Evolutionary conservation across 2,888 invertebrate genomes (phyloP).

Genomic region (Smittia sp.): DNA sequence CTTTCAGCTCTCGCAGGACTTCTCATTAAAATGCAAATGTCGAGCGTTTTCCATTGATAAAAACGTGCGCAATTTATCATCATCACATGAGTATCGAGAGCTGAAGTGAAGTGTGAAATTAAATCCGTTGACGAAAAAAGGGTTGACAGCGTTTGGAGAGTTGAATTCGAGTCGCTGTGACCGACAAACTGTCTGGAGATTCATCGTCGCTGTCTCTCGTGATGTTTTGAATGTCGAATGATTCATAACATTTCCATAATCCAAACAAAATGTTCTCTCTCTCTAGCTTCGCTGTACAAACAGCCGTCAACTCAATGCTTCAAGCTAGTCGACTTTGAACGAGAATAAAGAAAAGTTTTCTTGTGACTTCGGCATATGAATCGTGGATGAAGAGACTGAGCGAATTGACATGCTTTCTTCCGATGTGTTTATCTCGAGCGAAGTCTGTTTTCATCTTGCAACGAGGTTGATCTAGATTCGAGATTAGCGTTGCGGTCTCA

Average conservation of each 20-base stretch:
- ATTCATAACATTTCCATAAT: conserved; percentile 22
- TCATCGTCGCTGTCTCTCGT: not conserved
- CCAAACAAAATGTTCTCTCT: not conserved
- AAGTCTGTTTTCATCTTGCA: not conserved
- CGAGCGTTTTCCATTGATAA: not conserved
- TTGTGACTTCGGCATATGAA: too few relatives aligned
- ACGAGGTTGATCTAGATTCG: conserved; percentile 3
- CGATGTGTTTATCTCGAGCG: conserved; percentile 2
- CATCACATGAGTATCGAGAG: not conserved
- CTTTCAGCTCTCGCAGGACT: not conserved
- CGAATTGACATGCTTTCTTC: not conserved
- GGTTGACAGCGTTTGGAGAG: not conserved
- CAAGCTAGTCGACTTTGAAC: not conserved
- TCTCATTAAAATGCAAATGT: conserved; percentile 13
- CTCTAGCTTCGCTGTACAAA: not conserved
- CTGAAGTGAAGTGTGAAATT: conserved; percentile 29
- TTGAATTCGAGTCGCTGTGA: not conserved
- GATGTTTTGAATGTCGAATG: conserved; percentile 12
- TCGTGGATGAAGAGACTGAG: not conserved
- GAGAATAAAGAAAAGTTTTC: not conserved
- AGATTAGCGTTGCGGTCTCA: not conserved
- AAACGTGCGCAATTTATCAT: conserved; percentile 41
- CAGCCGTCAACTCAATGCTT: not conserved
- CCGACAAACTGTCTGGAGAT: not conserved
- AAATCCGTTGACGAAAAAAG: not conserved